phyloP scores from a whole-genome alignment of 2,888 invertebrate genomes.

The Conops quadrifasciatus region DNA sequence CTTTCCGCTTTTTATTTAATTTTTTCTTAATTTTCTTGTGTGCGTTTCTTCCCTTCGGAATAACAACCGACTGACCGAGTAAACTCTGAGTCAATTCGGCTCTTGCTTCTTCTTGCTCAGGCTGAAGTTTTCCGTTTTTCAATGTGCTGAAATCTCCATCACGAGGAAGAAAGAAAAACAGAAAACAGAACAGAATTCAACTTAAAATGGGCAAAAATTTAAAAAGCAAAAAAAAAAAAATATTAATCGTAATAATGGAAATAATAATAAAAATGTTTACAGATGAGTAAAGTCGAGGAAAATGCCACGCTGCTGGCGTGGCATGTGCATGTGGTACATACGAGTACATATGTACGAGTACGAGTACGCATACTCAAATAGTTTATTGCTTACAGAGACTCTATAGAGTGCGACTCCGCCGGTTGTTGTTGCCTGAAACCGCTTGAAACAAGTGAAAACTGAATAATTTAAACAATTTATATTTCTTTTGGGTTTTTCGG shows the following conservation, averaged over 20 bases:
- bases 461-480: constrained; percentile 17
- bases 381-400: constrained; percentile 13
- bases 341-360: not conserved
- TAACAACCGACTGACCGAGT: constrained; percentile 27
- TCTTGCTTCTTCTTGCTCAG: not conserved
- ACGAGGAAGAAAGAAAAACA: constrained; percentile 7
- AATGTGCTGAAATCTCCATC: not conserved
- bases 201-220: constrained; percentile 8
- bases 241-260: not conserved
- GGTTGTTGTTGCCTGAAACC: not conserved
- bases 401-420: too few species aligned
- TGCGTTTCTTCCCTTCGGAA: not conserved
- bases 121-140: not conserved
- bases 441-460: constrained; percentile 3
- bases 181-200: not conserved
- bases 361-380: not conserved
- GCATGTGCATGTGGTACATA: constrained; percentile 23
- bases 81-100: not conserved
- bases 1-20: not conserved
- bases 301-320: too few species aligned
- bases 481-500: not conserved
- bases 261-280: constrained; percentile 6
- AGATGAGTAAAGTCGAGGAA: constrained; percentile 18
- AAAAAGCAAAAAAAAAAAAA: not conserved
- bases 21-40: not conserved